phyloP scores from a whole-genome alignment of 2,888 invertebrate species.

The Tachystola acroxantha region DNA sequence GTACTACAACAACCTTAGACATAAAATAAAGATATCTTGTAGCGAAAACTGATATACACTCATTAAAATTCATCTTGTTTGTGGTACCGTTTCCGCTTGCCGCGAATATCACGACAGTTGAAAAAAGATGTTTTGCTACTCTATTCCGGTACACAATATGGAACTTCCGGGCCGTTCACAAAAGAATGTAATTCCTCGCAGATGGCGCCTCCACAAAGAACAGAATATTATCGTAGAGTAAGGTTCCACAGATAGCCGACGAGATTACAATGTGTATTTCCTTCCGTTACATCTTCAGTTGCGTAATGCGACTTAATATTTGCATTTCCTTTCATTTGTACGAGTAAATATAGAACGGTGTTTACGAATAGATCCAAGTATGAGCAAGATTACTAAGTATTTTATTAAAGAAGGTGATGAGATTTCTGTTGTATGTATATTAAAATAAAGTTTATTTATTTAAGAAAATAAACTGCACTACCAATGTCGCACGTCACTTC shows the following conservation, averaged over 20 bases:
- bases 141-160: conserved; percentile 39
- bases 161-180: conserved; percentile 32
- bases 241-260: conserved; percentile 20
- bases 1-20: too few species aligned
- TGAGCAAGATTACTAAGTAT: too few species aligned
- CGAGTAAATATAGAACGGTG: too few species aligned
- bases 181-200: conserved; percentile 55
- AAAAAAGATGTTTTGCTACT: conserved; percentile 11
- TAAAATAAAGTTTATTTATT: too few species aligned
- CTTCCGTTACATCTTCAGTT: conserved; percentile 11
- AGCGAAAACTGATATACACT: too few species aligned
- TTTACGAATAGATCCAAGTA: too few species aligned
- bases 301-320: conserved; percentile 4
- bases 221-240: conserved; percentile 39
- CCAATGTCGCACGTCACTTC: too few species aligned
- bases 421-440: too few species aligned
- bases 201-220: conserved; percentile 47
- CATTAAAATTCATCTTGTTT: conserved; percentile 2
- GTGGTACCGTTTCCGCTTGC: not conserved
- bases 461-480: too few species aligned
- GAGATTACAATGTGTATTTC: conserved; percentile 30
- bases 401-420: too few species aligned
- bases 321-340: conserved; percentile 12
- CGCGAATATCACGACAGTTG: not conserved
- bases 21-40: too few species aligned